Conservation (phyloP, 2,113 vertebrate species). For the Oreochromis spilurus region DNA sequence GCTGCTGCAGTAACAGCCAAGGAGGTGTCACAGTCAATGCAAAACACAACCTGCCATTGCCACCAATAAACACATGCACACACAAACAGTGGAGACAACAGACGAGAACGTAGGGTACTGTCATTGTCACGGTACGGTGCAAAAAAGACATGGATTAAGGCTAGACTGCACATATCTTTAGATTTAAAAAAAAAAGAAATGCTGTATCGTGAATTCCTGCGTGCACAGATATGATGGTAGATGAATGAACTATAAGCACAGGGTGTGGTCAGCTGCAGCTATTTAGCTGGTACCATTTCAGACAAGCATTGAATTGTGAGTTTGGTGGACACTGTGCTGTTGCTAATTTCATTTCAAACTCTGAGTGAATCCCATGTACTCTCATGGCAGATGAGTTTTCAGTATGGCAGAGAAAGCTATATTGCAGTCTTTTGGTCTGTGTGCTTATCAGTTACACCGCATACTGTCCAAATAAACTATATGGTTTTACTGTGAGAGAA, state of each 20-base stretch:
- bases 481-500: too few species aligned
- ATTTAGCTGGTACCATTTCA: background rate
- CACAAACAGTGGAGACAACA: background rate
- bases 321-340: background rate
- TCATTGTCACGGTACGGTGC: background rate
- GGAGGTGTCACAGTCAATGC: conserved; percentile 42
- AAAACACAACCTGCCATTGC: conserved; percentile 18
- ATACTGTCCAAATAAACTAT: too few species aligned
- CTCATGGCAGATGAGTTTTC: background rate
- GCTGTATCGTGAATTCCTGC: background rate
- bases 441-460: background rate
- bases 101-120: background rate
- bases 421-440: background rate
- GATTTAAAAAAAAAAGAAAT: background rate
- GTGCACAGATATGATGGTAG: background rate
- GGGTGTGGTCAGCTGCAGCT: background rate
- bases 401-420: background rate
- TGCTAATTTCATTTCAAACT: background rate
- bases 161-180: background rate
- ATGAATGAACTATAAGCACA: background rate
- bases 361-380: background rate
- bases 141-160: background rate
- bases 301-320: background rate
- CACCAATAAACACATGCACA: background rate
- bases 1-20: conserved; percentile 43